Base-by-base conservation (phyloP, 2,113 vertebrate species). In the Lepisosteus osseus region DNA sequence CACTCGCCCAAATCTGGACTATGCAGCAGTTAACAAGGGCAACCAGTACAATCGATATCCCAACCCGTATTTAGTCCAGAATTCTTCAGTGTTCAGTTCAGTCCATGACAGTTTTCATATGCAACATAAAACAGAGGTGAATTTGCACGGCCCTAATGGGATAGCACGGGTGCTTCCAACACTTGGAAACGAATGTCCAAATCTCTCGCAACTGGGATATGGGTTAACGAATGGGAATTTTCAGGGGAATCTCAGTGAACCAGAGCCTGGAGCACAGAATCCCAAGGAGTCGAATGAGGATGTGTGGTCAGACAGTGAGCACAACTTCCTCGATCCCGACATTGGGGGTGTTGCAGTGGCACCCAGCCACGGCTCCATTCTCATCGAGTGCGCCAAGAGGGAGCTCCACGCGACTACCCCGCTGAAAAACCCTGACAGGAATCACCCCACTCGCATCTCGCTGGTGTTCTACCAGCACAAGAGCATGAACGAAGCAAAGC, bases 401-500 rank as follows among this genome's bases (percentile, higher is more conserved):
- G 97, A 99, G 86, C 92, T 98, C 11, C 97, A 99, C 0, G 97
- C 97, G 29, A 99, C 97, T 0, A 99, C 97, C 0, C 96, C 95
- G 0, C 72, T 99, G 15, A 97, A 95, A 80, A 94, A 95, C 2
- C 97, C 97, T 44, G 89, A 99, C 75, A 93, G 96, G 76, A 94
- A 90, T 57, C 92, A 93, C 62, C 97, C 97, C 71, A 95, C 95
- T 54, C 91, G 97, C 76, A 96, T 99, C 86, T 99, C 97, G 0
- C 93, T 99, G 29, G 97, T 99, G 65, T 98, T 99, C 80, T 99
- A 99, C 88, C 97, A 98, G 92, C 97, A 99, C 86, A 99, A 99
- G 88, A 99, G 94, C 77, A 87, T 99, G 93, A 98, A 96, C 11
- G 95, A 97, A 85, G 95, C 97, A 13, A 99, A 98, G 74, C 97